Base-by-base conservation (phyloP, 2,113 vertebrate species). In the Morone saxatilis region DNA sequence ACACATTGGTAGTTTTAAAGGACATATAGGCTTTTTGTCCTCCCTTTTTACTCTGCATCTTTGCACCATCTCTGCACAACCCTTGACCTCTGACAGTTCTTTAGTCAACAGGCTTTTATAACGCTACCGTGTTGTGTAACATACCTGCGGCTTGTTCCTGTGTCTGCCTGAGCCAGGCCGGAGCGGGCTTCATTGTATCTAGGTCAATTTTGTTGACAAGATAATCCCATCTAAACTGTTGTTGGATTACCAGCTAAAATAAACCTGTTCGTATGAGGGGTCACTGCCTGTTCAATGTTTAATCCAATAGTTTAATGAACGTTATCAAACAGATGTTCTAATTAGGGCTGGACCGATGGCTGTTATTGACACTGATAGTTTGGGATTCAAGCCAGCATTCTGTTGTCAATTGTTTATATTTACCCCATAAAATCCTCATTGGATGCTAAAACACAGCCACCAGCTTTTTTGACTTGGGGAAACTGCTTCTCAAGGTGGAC, bases 161-260 rank as follows among this genome's bases (percentile, higher is more conserved):
- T 43, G 65, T 83, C 63, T 69, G 73, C 54, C 82, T 71, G 80
- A 84, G 51, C 76, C 25, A 1, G 57, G 51, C 76, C 25, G 1
- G 57, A 0, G 10, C 20, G 1, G 73, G 43, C 66, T 22, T 78
- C 67, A 31, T 0, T 11, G 68, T n/a, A 88, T 89, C 67, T 89
- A 71, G 91, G 92, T 92, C 89, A 86, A 59, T 74, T 81, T 54
- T 66, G 63, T 73, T 85, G 79, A 90, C 89, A 83, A 80, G 86
- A 78, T 90, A 90, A 93, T 91, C 88, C 76, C 43, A 76, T 78
- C 70, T 79, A 62, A 89, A 86, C 76, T 78, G 87, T 87, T 85
- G 88, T 77, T 83, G 89, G 92, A 88, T 93, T 91, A 91, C 22
- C 74, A 60, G 56, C 50, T 83, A 83, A 90, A 91, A 85, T 85